phyloP scores from a whole-genome alignment of 2,797 vertebrate genomes.

The Phylloscopus collybita region DNA sequence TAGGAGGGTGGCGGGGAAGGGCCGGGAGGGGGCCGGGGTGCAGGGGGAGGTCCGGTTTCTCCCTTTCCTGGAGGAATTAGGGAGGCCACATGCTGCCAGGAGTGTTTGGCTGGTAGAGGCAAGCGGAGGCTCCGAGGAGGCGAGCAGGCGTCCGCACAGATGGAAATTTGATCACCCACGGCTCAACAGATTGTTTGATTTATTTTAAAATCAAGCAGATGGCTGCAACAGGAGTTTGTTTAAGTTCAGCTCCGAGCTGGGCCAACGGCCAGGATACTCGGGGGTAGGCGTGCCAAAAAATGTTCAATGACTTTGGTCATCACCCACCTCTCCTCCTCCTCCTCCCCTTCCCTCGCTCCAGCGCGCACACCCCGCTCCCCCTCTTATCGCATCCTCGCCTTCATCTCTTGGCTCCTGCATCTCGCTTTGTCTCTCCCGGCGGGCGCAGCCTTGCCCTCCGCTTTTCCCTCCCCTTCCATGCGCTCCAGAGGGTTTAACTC shows the following conservation, averaged over 20 bases:
- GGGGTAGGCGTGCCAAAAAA: constrained; percentile 88
- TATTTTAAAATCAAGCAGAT: constrained; percentile 99
- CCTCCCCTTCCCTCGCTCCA: constrained; percentile 60
- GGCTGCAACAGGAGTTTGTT: constrained; percentile 99
- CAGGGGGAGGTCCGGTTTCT: constrained; percentile 79
- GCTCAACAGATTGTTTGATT: constrained; percentile 94
- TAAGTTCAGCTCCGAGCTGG: constrained; percentile 97
- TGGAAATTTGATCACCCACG: constrained; percentile 88
- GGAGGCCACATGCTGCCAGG: constrained; percentile 90
- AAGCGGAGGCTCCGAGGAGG: constrained; percentile 94
- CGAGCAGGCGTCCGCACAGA: constrained; percentile 86
- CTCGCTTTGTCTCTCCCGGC: constrained; percentile 29
- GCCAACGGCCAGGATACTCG: constrained; percentile 88
- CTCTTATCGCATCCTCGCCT: constrained; percentile 43
- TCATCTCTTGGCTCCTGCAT: constrained; percentile 17
- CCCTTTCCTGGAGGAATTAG: constrained; percentile 86
- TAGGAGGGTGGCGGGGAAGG: constrained; percentile 64
- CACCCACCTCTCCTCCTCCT: constrained; percentile 78
- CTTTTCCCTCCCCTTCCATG: not conserved
- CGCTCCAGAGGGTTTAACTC: not conserved
- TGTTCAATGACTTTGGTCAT: constrained; percentile 92
- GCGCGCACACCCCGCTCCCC: constrained; percentile 54
- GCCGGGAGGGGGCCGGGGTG: not conserved
- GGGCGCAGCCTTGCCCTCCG: not conserved
- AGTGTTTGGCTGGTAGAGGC: constrained; percentile 89